Percentiles rank a stretch among this genome's conserved stretches.
Evolutionary conservation across 2,888 invertebrate species (phyloP).

Genomic region (Pterobdella sp.): DNA sequence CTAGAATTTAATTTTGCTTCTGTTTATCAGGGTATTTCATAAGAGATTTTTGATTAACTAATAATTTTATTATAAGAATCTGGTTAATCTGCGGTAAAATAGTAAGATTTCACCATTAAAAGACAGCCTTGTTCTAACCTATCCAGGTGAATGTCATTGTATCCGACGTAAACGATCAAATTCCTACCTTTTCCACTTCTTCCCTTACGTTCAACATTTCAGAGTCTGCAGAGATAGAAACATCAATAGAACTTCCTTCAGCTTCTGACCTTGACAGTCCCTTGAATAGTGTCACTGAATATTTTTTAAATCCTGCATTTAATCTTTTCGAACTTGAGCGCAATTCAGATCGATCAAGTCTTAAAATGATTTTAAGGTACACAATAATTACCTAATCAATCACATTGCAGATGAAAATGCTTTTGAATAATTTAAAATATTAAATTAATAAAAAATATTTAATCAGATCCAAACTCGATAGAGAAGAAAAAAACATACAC

Average conservation of each 20-base stretch:
- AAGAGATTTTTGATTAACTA: no score
- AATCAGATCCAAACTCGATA: slow-evolving; percentile 32
- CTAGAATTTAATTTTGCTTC: no score
- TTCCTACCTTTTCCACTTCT: neutral
- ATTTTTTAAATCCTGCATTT: neutral
- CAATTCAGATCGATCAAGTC: slow-evolving; percentile 33
- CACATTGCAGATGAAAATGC: no score
- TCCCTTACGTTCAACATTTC: slow-evolving; percentile 10
- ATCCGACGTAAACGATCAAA: slow-evolving; percentile 5
- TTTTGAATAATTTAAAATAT: neutral
- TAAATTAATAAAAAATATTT: neutral
- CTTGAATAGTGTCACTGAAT: neutral
- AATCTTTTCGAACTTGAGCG: neutral
- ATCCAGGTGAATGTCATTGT: neutral
- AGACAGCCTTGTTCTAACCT: no score
- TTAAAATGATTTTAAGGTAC: slow-evolving; percentile 34
- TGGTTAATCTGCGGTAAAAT: no score
- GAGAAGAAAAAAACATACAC: slow-evolving; percentile 35
- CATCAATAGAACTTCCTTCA: slow-evolving; percentile 12
- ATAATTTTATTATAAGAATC: no score
- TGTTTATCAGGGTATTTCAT: no score
- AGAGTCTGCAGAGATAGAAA: slow-evolving; percentile 12
- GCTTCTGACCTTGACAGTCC: slow-evolving; percentile 24
- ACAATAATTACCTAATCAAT: no score
- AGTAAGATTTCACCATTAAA: no score